Conservation (phyloP, 2,888 invertebrate genomes). For the Junonia oenone region DNA sequence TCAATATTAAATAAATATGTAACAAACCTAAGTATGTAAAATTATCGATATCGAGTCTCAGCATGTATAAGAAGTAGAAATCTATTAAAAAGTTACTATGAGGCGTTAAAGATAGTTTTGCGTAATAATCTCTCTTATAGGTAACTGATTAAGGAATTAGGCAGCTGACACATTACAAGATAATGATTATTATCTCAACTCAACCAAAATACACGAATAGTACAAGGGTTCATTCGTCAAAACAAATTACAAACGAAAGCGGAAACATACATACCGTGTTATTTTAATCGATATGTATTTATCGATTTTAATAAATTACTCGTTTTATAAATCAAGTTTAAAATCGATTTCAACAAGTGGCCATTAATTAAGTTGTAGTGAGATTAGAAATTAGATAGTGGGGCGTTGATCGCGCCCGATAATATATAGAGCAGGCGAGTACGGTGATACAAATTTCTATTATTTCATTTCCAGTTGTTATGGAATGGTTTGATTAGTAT, state of each 20-base stretch:
- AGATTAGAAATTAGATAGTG: conserved; percentile 75
- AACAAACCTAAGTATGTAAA: too few relatives aligned
- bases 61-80: too few relatives aligned
- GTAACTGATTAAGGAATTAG: background rate
- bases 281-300: conserved; percentile 55
- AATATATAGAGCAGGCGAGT: conserved; percentile 21
- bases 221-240: conserved; percentile 38
- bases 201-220: conserved; percentile 22
- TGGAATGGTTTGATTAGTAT: background rate
- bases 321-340: conserved; percentile 73
- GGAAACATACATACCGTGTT: conserved; percentile 41
- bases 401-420: conserved; percentile 59
- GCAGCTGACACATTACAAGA: background rate
- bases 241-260: conserved; percentile 47
- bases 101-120: too few relatives aligned
- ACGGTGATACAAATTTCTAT: conserved; percentile 22
- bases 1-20: too few relatives aligned
- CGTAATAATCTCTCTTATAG: too few relatives aligned
- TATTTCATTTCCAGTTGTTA: conserved; percentile 8
- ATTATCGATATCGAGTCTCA: too few relatives aligned
- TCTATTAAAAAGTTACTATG: too few relatives aligned
- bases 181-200: background rate
- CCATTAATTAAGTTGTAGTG: conserved; percentile 79
- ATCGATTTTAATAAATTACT: conserved; percentile 67
- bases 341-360: conserved; percentile 79